Base-by-base conservation (phyloP, 2,113 vertebrate genomes). In the Mesitornis unicolor region DNA sequence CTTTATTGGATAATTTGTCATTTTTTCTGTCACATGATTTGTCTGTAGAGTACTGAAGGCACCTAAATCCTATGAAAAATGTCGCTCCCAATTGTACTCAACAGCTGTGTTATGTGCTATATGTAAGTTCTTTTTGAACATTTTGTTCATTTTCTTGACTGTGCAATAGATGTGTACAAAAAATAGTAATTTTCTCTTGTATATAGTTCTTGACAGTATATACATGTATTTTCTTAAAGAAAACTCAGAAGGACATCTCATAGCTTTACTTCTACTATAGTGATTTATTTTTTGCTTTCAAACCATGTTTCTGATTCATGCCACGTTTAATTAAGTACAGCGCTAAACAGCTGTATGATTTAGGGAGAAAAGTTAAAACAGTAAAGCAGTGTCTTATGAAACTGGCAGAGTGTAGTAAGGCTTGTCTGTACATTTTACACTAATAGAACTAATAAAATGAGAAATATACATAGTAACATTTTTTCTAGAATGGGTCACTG, bases 11-110 rank as follows among this genome's bases (percentile, higher is more conserved):
- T 79, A 87, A 45, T 1, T 6, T 29, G 22, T 87, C 28, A 33
- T 87, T 94, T 91, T 87, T 13, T 42, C 51, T 78, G 38, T 57
- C 54, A 78, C 56, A 26, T 64, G 18, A 47, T 76, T 87, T 87
- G 4, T 73, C 43, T 65, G 19, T 26, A 26, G 24, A 63, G 86
- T 57, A 88, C 11, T 2, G 16, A 77, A 73, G 31, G n/a, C 45
- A 40, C 11, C n/a, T 86, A 73, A 80, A 48, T 12, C 40, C 11
- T 57, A 19, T 12, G n/a, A 63, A 85, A 73, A 69, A 76, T 18
- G 7, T 26, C 42, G n/a, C 21, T 73, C 70, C 26, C 36, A 69
- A 29, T 81, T 65, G 11, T 61, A 20, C 40, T 36, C 20, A 61
- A 59, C 20, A 80, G 7, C 19, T 74, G 24, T 45, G 11, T 21